Conservation (phyloP, 2,888 invertebrate genomes). For the Morpho achilles region DNA sequence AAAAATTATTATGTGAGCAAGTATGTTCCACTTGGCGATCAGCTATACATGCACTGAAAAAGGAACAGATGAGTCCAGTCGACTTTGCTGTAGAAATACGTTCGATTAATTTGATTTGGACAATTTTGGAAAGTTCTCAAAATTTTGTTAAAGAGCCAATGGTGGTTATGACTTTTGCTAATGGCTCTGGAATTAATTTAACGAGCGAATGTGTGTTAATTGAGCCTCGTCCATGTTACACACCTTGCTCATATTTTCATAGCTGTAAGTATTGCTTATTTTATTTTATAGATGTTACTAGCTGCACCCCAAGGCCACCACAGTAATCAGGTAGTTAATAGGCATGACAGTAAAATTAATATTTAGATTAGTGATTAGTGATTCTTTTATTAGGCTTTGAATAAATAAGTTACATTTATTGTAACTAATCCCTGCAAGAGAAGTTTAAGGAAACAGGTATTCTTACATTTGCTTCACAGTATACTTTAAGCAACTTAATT, state of each 20-base stretch:
- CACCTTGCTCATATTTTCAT: constrained; percentile 56
- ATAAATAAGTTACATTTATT: too few relatives aligned
- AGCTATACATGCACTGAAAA: constrained; percentile 49
- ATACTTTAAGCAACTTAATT: too few relatives aligned
- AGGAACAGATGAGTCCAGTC: constrained; percentile 49
- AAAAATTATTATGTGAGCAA: constrained; percentile 55
- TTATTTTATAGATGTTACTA: neutral
- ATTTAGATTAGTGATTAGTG: too few relatives aligned
- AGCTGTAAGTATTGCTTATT: constrained; percentile 48
- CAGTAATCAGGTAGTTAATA: too few relatives aligned
- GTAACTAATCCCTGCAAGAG: too few relatives aligned
- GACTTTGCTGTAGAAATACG: constrained; percentile 55
- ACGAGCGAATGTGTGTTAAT: constrained; percentile 45
- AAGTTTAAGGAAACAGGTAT: too few relatives aligned
- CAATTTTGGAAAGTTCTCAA: constrained; percentile 48
- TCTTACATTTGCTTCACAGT: too few relatives aligned
- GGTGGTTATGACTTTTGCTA: constrained; percentile 55
- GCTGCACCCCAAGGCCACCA: too few relatives aligned
- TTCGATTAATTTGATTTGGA: constrained; percentile 34
- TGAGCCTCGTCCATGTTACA: constrained; percentile 46
- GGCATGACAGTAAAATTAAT: too few relatives aligned
- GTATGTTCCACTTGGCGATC: constrained; percentile 64
- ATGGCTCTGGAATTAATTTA: constrained; percentile 41
- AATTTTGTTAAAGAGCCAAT: constrained; percentile 54
- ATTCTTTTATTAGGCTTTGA: too few relatives aligned